These are phyloP conservation scores for Chrysogorgia sp. DNA, from an alignment of 92 coral and sea anemone genomes.

Conservation along the genomic window DNA sequence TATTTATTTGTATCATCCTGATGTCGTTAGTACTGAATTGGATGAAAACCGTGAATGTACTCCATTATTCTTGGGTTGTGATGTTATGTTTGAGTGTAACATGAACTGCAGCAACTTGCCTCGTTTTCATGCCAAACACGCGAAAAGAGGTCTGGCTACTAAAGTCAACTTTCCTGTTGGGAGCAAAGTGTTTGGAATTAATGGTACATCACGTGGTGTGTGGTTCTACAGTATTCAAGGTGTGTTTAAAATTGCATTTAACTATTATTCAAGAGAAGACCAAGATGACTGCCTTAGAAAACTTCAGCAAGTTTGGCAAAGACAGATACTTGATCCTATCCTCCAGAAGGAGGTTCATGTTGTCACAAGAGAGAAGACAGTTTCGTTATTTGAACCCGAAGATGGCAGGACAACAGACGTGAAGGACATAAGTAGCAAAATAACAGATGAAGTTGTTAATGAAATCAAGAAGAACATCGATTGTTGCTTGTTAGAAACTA, in stretches of 20 bases:
- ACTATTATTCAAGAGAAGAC: constrained; percentile 77
- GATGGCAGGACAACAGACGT: neutral
- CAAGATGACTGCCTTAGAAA: constrained; percentile 71
- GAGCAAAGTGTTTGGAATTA: constrained; percentile 68
- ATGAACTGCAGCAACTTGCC: constrained; percentile 75
- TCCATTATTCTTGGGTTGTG: constrained; percentile 84
- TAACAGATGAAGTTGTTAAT: neutral
- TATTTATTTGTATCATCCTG: constrained; percentile 60
- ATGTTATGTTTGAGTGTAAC: constrained; percentile 77
- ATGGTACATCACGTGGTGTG: constrained; percentile 84
- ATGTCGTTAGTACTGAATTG: constrained; percentile 35
- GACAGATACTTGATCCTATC: constrained; percentile 66
- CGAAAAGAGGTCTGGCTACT: constrained; percentile 76
- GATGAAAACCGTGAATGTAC: constrained; percentile 35
- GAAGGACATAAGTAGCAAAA: neutral
- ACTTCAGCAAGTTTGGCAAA: constrained; percentile 68
- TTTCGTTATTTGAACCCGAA: neutral
- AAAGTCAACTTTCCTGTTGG: constrained; percentile 73
- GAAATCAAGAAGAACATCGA: neutral
- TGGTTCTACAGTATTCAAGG: constrained; percentile 96
- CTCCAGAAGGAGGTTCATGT: constrained; percentile 57
- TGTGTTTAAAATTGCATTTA: constrained; percentile 80
- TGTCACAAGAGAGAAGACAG: neutral
- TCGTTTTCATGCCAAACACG: constrained; percentile 83
- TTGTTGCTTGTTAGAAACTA: neutral